A percentile compares a stretch with the other conserved stretches of the same genome.
Evolutionary conservation across 2,113 vertebrate genomes (phyloP).

Genomic region (Prunella fulvescens): DNA sequence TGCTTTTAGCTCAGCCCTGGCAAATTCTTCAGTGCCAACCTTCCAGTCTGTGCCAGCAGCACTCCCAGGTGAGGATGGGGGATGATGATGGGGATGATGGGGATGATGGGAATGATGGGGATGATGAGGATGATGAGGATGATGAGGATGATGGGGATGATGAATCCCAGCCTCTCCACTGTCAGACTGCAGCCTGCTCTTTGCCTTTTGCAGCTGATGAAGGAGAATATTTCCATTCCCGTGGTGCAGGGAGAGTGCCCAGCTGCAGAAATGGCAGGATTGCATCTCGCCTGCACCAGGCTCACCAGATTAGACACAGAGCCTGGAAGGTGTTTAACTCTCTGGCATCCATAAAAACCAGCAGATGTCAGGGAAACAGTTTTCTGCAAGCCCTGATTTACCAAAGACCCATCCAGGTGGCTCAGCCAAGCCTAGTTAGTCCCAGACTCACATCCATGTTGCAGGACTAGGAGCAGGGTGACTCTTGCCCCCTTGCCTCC

Average conservation of each 20-base stretch:
- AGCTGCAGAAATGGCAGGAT: not conserved
- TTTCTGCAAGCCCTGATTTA: not conserved
- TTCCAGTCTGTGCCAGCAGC: not conserved
- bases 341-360: not conserved
- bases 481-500: not conserved
- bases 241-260: accelerated
- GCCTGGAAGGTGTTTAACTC: not conserved
- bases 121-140: not conserved
- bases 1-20: not conserved
- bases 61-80: not conserved
- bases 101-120: not conserved
- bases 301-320: not conserved
- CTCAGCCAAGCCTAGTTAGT: not conserved
- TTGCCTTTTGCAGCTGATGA: not conserved
- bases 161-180: not conserved
- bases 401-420: too few species aligned
- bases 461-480: not conserved
- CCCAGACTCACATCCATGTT: not conserved
- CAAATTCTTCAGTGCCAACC: not conserved
- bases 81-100: not conserved
- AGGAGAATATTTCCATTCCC: not conserved
- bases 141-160: not conserved
- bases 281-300: not conserved
- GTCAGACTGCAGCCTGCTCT: not conserved
- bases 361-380: not conserved